A percentile compares a stretch with the other conserved stretches of the same genome.
Conservation (phyloP, 2,113 vertebrate genomes). For the Laterallus jamaicensis region DNA sequence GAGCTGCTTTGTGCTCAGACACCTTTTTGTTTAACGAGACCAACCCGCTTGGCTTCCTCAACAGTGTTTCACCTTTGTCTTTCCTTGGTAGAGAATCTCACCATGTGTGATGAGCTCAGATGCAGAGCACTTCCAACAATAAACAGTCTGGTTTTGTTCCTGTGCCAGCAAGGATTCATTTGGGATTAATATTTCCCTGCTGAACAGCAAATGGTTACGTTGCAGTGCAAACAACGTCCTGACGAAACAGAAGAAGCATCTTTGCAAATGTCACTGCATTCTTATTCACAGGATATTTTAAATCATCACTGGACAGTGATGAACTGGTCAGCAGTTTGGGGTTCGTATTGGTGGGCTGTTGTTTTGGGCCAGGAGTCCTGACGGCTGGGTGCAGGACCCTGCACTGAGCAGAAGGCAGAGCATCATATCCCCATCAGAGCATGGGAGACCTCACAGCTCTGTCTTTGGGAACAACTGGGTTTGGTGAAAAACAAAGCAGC, state of each 20-base stretch:
- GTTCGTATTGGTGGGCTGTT: neutral
- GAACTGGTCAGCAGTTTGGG: neutral
- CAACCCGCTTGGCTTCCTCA: neutral
- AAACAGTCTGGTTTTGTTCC: neutral
- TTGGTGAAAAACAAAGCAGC: neutral
- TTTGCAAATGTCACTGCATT: neutral
- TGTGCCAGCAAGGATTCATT: neutral
- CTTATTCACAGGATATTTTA: neutral
- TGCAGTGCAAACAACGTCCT: neutral
- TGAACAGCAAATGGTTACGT: accelerated
- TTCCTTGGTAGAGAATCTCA: neutral
- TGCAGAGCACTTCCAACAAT: neutral
- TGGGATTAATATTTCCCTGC: neutral
- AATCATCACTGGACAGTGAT: neutral
- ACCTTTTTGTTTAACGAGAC: neutral
- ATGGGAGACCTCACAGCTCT: accelerated
- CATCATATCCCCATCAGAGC: neutral
- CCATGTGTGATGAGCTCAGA: neutral
- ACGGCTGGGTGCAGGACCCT: neutral
- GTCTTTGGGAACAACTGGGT: neutral
- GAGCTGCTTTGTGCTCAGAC: neutral
- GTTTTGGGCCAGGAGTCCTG: neutral
- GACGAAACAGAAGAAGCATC: conserved; percentile 19
- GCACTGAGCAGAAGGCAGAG: neutral
- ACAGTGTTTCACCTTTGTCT: neutral